A percentile compares a stretch with the other conserved stretches of the same genome.
phyloP scores from a whole-genome alignment of 2,113 vertebrate species.

The Prunella himalayana region DNA sequence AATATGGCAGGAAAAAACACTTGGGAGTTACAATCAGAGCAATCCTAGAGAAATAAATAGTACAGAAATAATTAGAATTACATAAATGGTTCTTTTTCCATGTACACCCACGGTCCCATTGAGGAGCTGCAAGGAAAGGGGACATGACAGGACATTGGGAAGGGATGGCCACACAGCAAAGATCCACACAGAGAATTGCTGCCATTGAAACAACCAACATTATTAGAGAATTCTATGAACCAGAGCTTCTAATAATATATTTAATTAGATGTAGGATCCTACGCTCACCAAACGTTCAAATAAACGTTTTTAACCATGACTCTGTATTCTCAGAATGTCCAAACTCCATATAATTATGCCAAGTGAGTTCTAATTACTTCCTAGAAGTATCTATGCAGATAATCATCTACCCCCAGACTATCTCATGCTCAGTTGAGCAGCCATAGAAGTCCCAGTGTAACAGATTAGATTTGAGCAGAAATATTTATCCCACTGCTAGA shows the following conservation, averaged over 20 bases:
- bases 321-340: neutral
- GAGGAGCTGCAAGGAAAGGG: neutral
- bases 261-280: neutral
- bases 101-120: neutral
- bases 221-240: neutral
- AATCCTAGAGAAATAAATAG: conserved; percentile 6
- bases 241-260: neutral
- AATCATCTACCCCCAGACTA: neutral
- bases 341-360: neutral
- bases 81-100: neutral
- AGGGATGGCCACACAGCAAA: neutral
- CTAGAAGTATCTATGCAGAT: neutral
- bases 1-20: conserved; percentile 37
- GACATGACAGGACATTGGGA: neutral
- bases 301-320: neutral
- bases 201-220: neutral
- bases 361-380: conserved; percentile 3
- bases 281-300: neutral
- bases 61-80: neutral
- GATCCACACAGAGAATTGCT: neutral
- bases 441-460: neutral
- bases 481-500: neutral
- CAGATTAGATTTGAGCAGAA: conserved; percentile 7
- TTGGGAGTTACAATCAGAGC: neutral
- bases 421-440: neutral